Base-by-base conservation (phyloP, 2,888 invertebrate species). In the Standfussiana lucernea region DNA sequence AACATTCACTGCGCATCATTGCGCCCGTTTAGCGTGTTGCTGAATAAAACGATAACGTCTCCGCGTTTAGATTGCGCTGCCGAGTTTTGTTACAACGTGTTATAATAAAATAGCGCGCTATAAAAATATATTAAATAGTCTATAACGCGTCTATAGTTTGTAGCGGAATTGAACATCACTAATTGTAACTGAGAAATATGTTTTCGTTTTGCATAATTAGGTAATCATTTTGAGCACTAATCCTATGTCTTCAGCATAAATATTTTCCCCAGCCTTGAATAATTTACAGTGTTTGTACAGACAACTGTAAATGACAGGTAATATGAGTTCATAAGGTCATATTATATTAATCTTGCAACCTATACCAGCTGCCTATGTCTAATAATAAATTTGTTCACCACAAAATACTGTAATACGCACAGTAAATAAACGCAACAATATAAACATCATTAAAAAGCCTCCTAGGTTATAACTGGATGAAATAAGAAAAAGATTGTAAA, bases 191-290 rank as follows among this genome's bases (percentile, higher is more conserved):
- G 75, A 75, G 59, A 66, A 59, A 66, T 75, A 75, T 47, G 65
- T 75, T 66, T 66, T 50, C 28, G 42, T 82, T 80, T 80, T 66
- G 45, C 65, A 81, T 80, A 66, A 66, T 82, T 75, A 65, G 67
- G 68, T 42, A 69, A 47, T 28, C 47, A 28, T 56, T 74, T 80
- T 66, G n/a, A 61, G n/a, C 28, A 65, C 56, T 79, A 45, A 66
- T 66, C 21, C 65, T 65, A 61, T 66, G 75, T 61, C 18, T 61
- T 61, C 45, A 77, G 15, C 24, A 24, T 7, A 28, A n/a, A 24
- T 21, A n/a, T 62, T 15, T 32, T 78, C 8, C 13, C 37, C 37
- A 28, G 56, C 45, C n/a, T 77, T 24, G 35, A 42, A 28, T 2
- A n/a, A 66, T 47, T 59, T 40, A n/a, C n/a, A n/a, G n/a, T n/a